Percentiles rank a stretch among this genome's conserved stretches.
phyloP scores from a whole-genome alignment of 2,113 vertebrate genomes.

The Ailuropoda melanoleuca region DNA sequence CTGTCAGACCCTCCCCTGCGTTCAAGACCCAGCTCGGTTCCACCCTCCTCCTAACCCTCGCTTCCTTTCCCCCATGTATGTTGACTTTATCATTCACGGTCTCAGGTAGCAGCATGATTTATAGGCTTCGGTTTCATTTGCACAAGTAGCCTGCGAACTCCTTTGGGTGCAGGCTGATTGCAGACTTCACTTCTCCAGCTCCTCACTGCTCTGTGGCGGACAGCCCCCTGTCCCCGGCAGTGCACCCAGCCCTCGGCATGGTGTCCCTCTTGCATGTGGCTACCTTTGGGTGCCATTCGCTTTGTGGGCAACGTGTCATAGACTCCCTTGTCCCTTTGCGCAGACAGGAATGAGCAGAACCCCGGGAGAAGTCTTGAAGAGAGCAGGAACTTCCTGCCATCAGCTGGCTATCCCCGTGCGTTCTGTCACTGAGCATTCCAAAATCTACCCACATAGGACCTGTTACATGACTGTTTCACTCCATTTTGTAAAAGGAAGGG shows the following conservation, averaged over 20 bases:
- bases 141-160: fast-evolving
- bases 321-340: neutral
- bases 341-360: neutral
- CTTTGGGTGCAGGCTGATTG: neutral
- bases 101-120: fast-evolving
- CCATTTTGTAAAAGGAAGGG: neutral
- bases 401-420: fast-evolving
- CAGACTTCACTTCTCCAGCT: neutral
- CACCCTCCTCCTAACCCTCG: fast-evolving
- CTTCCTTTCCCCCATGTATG: neutral
- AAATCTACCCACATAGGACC: neutral
- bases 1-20: neutral
- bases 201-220: fast-evolving
- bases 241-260: fast-evolving
- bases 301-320: fast-evolving
- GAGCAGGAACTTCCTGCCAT: neutral
- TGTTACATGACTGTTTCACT: neutral
- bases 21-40: fast-evolving
- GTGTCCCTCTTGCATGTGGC: fast-evolving
- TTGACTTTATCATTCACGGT: neutral
- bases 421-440: neutral
- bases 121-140: fast-evolving
- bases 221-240: fast-evolving
- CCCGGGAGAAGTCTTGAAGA: neutral
- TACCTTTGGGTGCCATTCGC: neutral